A percentile compares a stretch with the other conserved stretches of the same genome.
These are phyloP conservation scores for Microctenopoma stevenorrisi DNA, from an alignment of 2,797 vertebrate genomes.

Conservation along the genomic window DNA sequence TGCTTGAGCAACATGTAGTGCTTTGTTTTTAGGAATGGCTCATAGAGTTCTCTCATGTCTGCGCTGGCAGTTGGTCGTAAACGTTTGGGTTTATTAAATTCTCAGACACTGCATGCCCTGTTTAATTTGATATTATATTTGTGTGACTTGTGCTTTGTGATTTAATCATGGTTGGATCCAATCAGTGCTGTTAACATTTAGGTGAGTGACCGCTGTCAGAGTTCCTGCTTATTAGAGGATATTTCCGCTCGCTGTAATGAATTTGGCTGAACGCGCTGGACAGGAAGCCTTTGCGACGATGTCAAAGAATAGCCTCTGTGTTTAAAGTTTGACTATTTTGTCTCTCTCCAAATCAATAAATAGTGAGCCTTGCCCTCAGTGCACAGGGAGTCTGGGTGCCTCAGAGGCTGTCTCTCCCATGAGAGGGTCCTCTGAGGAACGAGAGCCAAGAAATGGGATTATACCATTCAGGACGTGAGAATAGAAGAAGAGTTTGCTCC, in stretches of 20 bases:
- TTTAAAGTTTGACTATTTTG: constrained; percentile 77
- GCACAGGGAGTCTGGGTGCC: constrained; percentile 48
- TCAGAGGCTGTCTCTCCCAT: constrained; percentile 49
- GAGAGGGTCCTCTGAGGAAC: constrained; percentile 45
- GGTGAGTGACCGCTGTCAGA: constrained; percentile 29
- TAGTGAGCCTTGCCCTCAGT: constrained; percentile 58
- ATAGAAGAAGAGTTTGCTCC: background rate
- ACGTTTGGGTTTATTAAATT: constrained; percentile 54
- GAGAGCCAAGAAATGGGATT: constrained; percentile 71
- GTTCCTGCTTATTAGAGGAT: constrained; percentile 51
- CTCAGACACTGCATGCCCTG: constrained; percentile 21
- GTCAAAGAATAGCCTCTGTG: constrained; percentile 70
- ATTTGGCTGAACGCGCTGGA: constrained; percentile 62
- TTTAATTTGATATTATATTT: constrained; percentile 37
- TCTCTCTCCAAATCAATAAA: constrained; percentile 78
- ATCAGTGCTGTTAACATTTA: constrained; percentile 19
- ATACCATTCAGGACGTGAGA: constrained; percentile 64
- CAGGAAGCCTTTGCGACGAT: constrained; percentile 67
- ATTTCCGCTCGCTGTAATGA: constrained; percentile 67
- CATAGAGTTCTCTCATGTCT: constrained; percentile 60
- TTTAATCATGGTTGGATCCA: constrained; percentile 33
- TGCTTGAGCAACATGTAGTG: constrained; percentile 64
- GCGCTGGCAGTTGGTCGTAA: constrained; percentile 55
- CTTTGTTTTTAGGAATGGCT: constrained; percentile 71
- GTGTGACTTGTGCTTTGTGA: constrained; percentile 31